Conservation (phyloP, 2,888 invertebrate species). For the Hofmannophila pseudospretella region DNA sequence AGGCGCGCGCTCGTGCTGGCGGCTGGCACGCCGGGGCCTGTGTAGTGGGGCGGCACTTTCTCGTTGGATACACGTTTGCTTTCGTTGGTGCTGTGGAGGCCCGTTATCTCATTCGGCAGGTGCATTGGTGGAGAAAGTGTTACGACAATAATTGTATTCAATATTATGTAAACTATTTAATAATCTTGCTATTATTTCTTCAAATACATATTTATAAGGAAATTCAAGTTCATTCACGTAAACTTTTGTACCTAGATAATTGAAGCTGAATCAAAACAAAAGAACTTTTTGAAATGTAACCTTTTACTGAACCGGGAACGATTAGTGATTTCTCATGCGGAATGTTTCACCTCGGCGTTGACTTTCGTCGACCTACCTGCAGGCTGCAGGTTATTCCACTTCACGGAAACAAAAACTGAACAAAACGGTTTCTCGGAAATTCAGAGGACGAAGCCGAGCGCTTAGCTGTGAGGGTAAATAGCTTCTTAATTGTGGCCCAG, state of each 20-base stretch:
- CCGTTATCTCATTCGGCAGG: slow-evolving; percentile 75
- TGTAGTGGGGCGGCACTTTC: slow-evolving; percentile 55
- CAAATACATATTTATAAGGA: too few species aligned
- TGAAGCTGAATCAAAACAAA: background rate
- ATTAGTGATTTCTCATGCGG: slow-evolving; percentile 52
- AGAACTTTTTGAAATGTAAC: background rate
- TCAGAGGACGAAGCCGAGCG: slow-evolving; percentile 28
- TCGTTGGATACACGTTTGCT: slow-evolving; percentile 68
- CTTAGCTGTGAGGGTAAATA: slow-evolving; percentile 29
- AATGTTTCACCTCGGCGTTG: slow-evolving; percentile 44
- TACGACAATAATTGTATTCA: slow-evolving; percentile 52
- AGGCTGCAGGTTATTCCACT: slow-evolving; percentile 68
- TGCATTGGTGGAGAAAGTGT: slow-evolving; percentile 71
- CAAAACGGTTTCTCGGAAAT: slow-evolving; percentile 41
- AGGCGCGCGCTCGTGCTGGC: slow-evolving; percentile 32
- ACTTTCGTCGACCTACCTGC: slow-evolving; percentile 67
- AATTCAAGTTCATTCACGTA: too few species aligned
- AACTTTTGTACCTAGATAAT: too few species aligned
- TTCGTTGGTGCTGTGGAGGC: slow-evolving; percentile 60
- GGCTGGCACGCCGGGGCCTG: slow-evolving; percentile 10
- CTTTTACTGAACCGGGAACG: too few species aligned
- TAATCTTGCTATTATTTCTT: slow-evolving; percentile 2
- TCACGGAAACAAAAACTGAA: slow-evolving; percentile 54
- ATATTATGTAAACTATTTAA: slow-evolving; percentile 45
- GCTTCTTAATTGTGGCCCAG: slow-evolving; percentile 27